phyloP scores from a whole-genome alignment of 2,797 vertebrate genomes.

The Garrulus glandarius region DNA sequence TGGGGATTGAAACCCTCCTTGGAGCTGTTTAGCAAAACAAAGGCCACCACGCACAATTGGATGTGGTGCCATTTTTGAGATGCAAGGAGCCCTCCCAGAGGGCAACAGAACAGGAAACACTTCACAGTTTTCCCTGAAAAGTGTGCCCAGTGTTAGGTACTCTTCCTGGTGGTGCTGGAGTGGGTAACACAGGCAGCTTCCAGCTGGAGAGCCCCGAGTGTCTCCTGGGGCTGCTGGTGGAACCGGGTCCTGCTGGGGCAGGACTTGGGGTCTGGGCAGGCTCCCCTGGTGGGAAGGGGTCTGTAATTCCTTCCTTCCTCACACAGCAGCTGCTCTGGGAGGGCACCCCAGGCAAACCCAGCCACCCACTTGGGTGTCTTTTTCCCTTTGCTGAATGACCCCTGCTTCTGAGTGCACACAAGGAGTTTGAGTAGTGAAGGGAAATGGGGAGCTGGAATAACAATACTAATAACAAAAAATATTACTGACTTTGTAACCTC shows the following conservation, averaged over 20 bases:
- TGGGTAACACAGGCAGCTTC: neutral
- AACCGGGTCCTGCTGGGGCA: neutral
- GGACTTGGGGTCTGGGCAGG: neutral
- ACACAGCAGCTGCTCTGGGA: neutral
- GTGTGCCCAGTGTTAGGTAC: neutral
- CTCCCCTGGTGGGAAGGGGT: neutral
- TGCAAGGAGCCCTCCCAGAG: neutral
- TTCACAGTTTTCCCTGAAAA: neutral
- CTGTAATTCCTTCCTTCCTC: neutral
- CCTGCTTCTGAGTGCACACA: neutral
- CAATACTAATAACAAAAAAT: neutral
- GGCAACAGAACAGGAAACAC: neutral
- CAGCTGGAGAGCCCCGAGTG: neutral
- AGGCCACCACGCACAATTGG: accelerated
- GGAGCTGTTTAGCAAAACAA: neutral
- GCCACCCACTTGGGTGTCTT: neutral
- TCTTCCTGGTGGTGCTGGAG: neutral
- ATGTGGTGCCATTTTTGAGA: neutral
- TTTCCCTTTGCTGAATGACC: no score
- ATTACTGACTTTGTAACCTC: neutral
- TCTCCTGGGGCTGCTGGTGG: neutral
- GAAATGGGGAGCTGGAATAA: no score
- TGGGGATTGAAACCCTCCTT: neutral
- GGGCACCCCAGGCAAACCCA: neutral
- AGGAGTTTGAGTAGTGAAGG: neutral